A percentile compares a stretch with the other conserved stretches of the same genome.
Evolutionary conservation across 2,888 invertebrate species (phyloP).

Genomic region (Noctua janthina): DNA sequence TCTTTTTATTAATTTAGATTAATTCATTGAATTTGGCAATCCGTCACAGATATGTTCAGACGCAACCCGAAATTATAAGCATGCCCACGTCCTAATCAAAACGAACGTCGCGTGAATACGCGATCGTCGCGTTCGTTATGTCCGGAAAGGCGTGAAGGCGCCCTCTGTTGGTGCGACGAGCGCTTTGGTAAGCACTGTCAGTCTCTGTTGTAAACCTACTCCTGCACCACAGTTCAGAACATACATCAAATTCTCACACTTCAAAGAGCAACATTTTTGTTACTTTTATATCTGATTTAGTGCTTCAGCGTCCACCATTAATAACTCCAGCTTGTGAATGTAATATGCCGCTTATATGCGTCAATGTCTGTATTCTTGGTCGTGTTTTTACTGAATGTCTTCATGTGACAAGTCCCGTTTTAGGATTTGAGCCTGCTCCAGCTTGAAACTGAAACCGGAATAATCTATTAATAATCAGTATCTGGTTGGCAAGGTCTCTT

Average conservation of each 20-base stretch:
- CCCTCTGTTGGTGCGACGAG: not conserved
- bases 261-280: slow-evolving; percentile 57
- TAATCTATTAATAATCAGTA: not conserved
- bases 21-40: not conserved
- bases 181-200: not conserved
- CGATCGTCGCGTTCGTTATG: not conserved
- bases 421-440: not conserved
- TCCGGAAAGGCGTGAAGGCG: not conserved
- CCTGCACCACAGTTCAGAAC: not conserved
- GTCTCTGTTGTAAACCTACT: slow-evolving; percentile 32
- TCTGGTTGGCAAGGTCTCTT: not conserved
- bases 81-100: not conserved
- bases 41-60: not conserved
- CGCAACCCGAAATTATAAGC: not conserved
- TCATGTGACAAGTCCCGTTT: slow-evolving; percentile 34
- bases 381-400: slow-evolving; percentile 20
- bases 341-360: slow-evolving; percentile 53
- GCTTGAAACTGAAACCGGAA: not conserved
- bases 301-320: slow-evolving; percentile 58
- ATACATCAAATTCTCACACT: slow-evolving; percentile 53
- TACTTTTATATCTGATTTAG: slow-evolving; percentile 61
- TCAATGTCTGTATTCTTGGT: slow-evolving; percentile 55
- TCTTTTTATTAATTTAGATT: not conserved
- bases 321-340: slow-evolving; percentile 58
- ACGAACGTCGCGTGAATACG: not conserved